Conservation (phyloP, 2,113 vertebrate species). For the Pterocles burchelli region DNA sequence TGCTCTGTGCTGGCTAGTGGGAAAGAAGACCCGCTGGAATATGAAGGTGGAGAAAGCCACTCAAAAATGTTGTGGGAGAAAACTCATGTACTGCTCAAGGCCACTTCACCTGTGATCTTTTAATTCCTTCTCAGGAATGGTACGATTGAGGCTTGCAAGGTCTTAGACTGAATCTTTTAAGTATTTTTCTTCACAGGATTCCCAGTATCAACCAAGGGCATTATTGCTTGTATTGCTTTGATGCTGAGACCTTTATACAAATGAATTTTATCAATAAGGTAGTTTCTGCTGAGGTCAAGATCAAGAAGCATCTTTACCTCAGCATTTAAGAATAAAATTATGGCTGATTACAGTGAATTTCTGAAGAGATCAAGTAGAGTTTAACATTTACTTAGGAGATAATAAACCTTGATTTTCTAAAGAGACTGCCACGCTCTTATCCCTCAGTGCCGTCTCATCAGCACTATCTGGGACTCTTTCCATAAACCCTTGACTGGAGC, state of each 20-base stretch:
- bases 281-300: neutral
- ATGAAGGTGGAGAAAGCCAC: neutral
- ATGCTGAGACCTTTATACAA: neutral
- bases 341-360: neutral
- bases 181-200: neutral
- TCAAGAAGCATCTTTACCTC: neutral
- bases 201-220: neutral
- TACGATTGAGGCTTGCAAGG: neutral
- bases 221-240: neutral
- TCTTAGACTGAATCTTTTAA: neutral
- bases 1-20: neutral
- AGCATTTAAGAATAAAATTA: neutral
- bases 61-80: neutral
- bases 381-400: neutral
- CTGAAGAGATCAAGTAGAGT: neutral
- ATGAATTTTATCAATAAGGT: neutral
- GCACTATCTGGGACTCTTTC: neutral
- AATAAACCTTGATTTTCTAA: neutral
- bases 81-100: neutral
- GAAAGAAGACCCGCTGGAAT: neutral
- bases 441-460: neutral
- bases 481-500: neutral
- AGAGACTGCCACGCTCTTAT: neutral
- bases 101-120: neutral
- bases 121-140: neutral